Conservation (phyloP, 2,888 invertebrate species). For the Meghimatium bilineatum region DNA sequence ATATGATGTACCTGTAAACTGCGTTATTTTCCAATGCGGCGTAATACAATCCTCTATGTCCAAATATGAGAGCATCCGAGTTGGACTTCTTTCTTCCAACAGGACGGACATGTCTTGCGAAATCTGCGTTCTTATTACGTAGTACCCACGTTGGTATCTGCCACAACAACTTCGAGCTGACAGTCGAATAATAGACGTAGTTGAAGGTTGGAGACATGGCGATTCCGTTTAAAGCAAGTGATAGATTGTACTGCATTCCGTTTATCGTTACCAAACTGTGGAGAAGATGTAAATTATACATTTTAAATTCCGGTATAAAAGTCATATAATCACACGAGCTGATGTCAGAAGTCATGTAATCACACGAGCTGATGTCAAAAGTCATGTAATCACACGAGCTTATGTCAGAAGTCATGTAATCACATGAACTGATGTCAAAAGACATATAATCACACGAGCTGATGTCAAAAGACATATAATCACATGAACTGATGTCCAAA, state of each 20-base stretch:
- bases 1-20: constrained; percentile 10
- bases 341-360: too few relatives aligned
- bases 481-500: too few relatives aligned
- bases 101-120: background rate
- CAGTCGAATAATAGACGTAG: constrained; percentile 64
- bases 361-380: too few relatives aligned
- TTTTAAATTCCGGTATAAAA: too few relatives aligned
- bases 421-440: too few relatives aligned
- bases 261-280: constrained; percentile 34
- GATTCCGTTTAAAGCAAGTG: constrained; percentile 62
- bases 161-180: constrained; percentile 57
- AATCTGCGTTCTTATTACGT: background rate
- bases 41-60: constrained; percentile 17
- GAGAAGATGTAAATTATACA: background rate
- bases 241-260: constrained; percentile 1
- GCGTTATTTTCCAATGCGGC: constrained; percentile 12
- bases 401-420: too few relatives aligned
- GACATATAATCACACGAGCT: too few relatives aligned
- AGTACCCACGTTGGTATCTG: constrained; percentile 35
- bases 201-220: constrained; percentile 64
- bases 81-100: constrained; percentile 33
- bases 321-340: too few relatives aligned
- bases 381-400: too few relatives aligned
- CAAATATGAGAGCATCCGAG: constrained; percentile 29
- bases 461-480: too few relatives aligned